phyloP scores from a whole-genome alignment of 1,140 invertebrate species.

The Sarcophaga peregrina region DNA sequence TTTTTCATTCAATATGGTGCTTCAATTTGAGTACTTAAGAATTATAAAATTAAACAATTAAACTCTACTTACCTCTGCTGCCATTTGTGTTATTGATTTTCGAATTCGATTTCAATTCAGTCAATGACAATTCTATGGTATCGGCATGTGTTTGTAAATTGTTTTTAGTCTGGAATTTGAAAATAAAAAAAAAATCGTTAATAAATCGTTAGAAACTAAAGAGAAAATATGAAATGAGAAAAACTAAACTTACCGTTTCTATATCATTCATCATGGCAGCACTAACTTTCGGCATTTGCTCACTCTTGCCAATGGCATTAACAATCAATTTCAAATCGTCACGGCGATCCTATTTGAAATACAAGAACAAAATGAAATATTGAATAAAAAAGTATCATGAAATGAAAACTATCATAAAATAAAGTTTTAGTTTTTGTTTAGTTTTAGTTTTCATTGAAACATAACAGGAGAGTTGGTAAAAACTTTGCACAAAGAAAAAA shows the following conservation, averaged over 20 bases:
- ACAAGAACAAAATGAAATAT: neutral
- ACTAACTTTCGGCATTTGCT: constrained; percentile 62
- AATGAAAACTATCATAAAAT: neutral
- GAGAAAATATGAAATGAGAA: neutral
- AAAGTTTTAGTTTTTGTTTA: too few relatives aligned
- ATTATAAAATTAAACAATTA: too few relatives aligned
- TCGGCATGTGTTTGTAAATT: constrained; percentile 64
- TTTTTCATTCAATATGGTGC: too few relatives aligned
- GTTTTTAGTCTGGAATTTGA: constrained; percentile 59
- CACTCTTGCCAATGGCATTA: constrained; percentile 62
- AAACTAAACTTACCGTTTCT: constrained; percentile 58
- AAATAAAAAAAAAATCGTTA: too few relatives aligned
- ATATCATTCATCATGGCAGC: constrained; percentile 64
- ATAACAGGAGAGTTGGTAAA: too few relatives aligned
- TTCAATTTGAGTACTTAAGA: too few relatives aligned
- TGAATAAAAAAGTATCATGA: neutral
- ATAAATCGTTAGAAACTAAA: constrained; percentile 21
- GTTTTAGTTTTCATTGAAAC: too few relatives aligned
- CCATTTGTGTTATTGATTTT: constrained; percentile 43
- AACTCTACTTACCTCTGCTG: constrained; percentile 55
- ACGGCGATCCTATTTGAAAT: constrained; percentile 56
- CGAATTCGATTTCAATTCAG: constrained; percentile 54
- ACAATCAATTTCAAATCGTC: constrained; percentile 65
- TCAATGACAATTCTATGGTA: constrained; percentile 60
- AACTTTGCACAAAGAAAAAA: neutral